Base-by-base conservation (phyloP, 2,797 vertebrate species). In the Enteromius thamalakanensis region DNA sequence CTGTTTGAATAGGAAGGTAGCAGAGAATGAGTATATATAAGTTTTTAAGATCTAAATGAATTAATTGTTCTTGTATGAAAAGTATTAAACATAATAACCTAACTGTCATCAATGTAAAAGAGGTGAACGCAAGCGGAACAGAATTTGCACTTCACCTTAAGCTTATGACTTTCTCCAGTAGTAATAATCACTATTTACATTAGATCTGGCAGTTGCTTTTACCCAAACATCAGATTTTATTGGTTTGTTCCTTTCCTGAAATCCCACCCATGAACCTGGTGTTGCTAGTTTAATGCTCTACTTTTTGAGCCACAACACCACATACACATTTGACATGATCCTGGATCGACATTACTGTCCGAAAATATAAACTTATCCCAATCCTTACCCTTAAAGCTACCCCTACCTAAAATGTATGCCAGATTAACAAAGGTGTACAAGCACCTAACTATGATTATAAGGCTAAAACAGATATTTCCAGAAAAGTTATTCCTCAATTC, bases 1-100 rank as follows among this genome's bases (percentile, higher is more conserved):
- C 88, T 89, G 87, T 74, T 51, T 6, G 5, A 71, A 70, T 7
- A 12, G 37, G 45, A 84, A 55, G 10, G 78, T 58, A 67, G n/a
- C 55, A 80, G 10, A 84, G 6, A 72, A 70, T n/a, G 8, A 79
- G 47, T 55, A 53, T 51, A 23, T 11, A 60, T 32, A 19, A 1
- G 0, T n/a, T 45, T 80, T 69, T 58, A 70, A 26, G 37, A 17
- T 29, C 6, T 53, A 23, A 58, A 58, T 23, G 0, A 62, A 70
- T n/a, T 0, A 70, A 21, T 0, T 17, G 4, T 42, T 53, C 0
- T 53, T 65, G 67, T 3, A 37, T 40, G 4, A 17, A 14, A 37
- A 23, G 10, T 15, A 37, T 29, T 51, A 34, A 32, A 64, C 60
- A 32, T 68, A 51, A 23, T 12, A 64, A 47, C 15, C 17, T 10